phyloP scores from a whole-genome alignment of 1,140 invertebrate species.

The Cryptotermes secundus region DNA sequence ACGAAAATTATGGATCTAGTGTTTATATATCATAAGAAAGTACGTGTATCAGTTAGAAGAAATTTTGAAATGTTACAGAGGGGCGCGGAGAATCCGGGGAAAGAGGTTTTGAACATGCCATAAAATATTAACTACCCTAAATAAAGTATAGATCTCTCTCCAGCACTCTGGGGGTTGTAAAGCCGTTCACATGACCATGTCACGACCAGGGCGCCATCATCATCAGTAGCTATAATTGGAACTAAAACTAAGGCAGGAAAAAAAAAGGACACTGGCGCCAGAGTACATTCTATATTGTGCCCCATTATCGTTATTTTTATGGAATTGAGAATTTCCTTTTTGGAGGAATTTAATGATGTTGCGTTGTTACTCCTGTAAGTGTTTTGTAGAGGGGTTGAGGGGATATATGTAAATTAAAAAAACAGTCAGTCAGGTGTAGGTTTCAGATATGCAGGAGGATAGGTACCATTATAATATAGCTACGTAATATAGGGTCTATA shows the following conservation, averaged over 20 bases:
- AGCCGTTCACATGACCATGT: neutral
- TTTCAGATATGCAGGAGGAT: neutral
- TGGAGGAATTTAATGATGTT: constrained; percentile 2
- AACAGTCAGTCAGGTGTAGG: neutral
- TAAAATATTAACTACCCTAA: neutral
- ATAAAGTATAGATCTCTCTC: neutral
- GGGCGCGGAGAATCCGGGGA: too few relatives aligned
- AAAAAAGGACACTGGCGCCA: neutral
- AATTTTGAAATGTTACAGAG: too few relatives aligned
- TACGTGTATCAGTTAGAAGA: too few relatives aligned
- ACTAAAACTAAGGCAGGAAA: neutral
- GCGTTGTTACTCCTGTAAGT: neutral
- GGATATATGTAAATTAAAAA: neutral
- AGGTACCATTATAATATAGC: neutral
- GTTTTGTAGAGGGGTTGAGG: neutral
- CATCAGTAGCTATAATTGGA: neutral
- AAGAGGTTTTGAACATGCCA: neutral
- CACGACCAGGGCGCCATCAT: neutral
- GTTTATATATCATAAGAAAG: too few relatives aligned
- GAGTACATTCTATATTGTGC: neutral
- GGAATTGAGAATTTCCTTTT: neutral
- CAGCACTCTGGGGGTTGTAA: neutral
- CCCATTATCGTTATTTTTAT: neutral
- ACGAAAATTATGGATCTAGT: too few relatives aligned
- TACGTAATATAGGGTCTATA: neutral